phyloP scores from a whole-genome alignment of 2,888 invertebrate species.

The Agriopis aurantiaria region DNA sequence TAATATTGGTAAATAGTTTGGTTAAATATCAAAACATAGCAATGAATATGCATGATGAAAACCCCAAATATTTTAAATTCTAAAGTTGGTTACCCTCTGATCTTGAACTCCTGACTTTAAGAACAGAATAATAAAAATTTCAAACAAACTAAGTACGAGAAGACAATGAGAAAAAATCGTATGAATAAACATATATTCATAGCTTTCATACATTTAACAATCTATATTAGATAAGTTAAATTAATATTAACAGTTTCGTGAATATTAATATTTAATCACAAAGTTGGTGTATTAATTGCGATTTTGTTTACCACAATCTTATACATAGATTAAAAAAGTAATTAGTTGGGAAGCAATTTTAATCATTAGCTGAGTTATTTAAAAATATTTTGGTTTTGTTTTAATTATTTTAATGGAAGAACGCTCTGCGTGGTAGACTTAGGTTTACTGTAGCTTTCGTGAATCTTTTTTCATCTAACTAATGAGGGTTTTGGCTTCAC shows the following conservation, averaged over 20 bases:
- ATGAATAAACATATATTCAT: constrained; percentile 45
- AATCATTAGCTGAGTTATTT: constrained; percentile 4
- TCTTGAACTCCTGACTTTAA: constrained; percentile 19
- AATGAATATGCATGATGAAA: constrained; percentile 14
- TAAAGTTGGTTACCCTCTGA: constrained; percentile 22
- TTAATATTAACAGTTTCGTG: constrained; percentile 20
- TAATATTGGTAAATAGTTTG: background rate
- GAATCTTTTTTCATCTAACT: too few species aligned
- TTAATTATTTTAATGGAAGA: background rate
- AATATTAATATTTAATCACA: constrained; percentile 24
- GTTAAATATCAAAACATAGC: background rate
- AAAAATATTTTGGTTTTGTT: background rate
- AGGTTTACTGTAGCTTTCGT: too few species aligned
- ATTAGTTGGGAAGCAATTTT: constrained; percentile 17
- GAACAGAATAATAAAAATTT: constrained; percentile 20
- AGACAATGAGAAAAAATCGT: constrained; percentile 37
- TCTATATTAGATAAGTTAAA: constrained; percentile 47
- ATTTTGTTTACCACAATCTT: constrained; percentile 31
- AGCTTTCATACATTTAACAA: constrained; percentile 34
- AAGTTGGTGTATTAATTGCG: constrained; percentile 20
- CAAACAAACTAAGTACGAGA: constrained; percentile 16
- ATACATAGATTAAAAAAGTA: constrained; percentile 26
- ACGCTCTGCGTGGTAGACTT: too few species aligned
- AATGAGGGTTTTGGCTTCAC: too few species aligned
- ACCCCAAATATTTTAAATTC: constrained; percentile 31